Conservation (phyloP, 2,888 invertebrate species). For the Nymphalis polychloros region DNA sequence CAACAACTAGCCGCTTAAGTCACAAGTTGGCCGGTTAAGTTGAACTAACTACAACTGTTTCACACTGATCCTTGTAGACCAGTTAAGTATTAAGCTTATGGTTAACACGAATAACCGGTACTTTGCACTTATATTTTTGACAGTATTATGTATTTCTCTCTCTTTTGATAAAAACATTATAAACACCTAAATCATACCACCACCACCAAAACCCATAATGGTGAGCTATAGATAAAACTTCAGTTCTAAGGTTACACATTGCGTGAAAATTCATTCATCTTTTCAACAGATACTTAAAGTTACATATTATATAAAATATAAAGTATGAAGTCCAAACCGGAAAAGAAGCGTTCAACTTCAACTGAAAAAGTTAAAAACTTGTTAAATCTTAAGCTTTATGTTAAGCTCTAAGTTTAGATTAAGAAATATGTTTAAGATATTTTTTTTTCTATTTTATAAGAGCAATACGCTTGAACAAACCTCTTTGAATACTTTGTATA, state of each 20-base stretch:
- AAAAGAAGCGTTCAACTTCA: slow-evolving; percentile 22
- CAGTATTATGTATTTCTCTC: background rate
- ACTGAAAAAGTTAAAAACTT: slow-evolving; percentile 31
- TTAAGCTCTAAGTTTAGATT: slow-evolving; percentile 24
- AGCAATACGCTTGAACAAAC: background rate
- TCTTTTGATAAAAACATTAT: background rate
- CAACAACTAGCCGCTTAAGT: slow-evolving; percentile 29
- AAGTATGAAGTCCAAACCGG: slow-evolving; percentile 16
- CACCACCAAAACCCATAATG: no score
- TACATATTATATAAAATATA: slow-evolving; percentile 1
- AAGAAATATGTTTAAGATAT: slow-evolving; percentile 16
- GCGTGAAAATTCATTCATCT: no score
- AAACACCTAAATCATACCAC: background rate
- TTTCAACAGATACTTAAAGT: no score
- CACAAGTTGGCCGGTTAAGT: slow-evolving; percentile 32
- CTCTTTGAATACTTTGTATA: background rate
- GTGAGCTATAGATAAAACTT: no score
- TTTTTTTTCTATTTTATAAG: background rate
- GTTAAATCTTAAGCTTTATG: slow-evolving; percentile 33
- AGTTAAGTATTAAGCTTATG: slow-evolving; percentile 21
- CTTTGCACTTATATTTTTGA: background rate
- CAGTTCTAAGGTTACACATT: no score
- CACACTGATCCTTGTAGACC: slow-evolving; percentile 15
- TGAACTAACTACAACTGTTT: slow-evolving; percentile 21
- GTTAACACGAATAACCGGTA: slow-evolving; percentile 7